Conservation (phyloP, 2,888 invertebrate genomes). For the Gibbula magus region DNA sequence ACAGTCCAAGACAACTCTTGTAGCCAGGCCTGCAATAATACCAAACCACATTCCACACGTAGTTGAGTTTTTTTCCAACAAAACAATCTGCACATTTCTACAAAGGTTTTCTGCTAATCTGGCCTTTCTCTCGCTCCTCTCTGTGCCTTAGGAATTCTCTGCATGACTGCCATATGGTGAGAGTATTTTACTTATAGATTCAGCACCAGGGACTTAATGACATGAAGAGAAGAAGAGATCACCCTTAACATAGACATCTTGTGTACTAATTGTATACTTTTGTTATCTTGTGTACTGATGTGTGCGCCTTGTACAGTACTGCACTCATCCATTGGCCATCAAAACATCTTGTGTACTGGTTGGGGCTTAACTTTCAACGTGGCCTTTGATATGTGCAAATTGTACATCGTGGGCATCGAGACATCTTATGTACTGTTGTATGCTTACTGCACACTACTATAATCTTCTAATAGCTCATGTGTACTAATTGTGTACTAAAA, state of each 20-base stretch:
- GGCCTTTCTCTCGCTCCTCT: neutral
- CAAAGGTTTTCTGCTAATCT: neutral
- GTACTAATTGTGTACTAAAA: no score
- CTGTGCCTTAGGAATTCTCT: neutral
- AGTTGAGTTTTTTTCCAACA: neutral
- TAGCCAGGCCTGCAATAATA: neutral
- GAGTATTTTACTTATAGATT: neutral
- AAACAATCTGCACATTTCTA: neutral
- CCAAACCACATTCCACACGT: neutral
- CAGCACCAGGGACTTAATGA: slow-evolving; percentile 1
- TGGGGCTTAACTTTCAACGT: no score
- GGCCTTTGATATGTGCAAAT: no score
- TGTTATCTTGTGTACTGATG: no score
- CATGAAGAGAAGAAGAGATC: neutral
- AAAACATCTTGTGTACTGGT: no score
- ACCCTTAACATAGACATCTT: neutral
- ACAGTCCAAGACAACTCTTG: neutral
- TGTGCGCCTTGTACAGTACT: no score
- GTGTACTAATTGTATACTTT: no score
- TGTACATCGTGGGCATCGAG: no score
- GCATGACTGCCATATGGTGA: neutral
- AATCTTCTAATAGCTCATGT: no score
- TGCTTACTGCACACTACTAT: no score
- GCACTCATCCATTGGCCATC: no score
- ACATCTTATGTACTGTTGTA: no score